Base-by-base conservation (phyloP, 2,888 invertebrate species). In the Chymomyza amoena region DNA sequence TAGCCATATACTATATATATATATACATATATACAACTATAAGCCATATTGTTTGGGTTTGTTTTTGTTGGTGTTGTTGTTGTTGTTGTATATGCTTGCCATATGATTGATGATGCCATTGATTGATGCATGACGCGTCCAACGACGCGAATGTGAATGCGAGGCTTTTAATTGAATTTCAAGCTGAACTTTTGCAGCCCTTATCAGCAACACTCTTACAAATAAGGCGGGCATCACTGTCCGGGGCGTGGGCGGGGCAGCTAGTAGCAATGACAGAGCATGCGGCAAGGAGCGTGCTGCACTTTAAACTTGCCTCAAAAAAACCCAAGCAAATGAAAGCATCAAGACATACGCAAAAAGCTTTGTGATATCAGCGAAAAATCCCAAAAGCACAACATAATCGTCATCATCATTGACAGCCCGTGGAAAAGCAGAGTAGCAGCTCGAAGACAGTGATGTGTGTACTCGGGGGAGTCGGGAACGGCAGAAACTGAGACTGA, bases 91-190 rank as follows among this genome's bases (percentile, higher is more conserved):
- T 54, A 66, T 75, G 73, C 54, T 72, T 72, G 81, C 73, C 68
- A 79, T 83, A 82, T 83, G 83, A 83, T 83, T 83, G 82, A 83
- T 83, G 82, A 84, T 83, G 80, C 87, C 79, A 83, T 83, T 83
- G 82, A 83, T 83, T 83, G 82, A 83, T 83, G 82, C 82, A 83
- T 83, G 82, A 83, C 82, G 79, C 82, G 81, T 63, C 81, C 80
- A 20, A 54, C 54, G 54, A 54, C 54, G 54, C 18, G 54, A 16
- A n/a, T 7, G 54, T n/a, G 54, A 54, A 18, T 57, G 57, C 25
- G 57, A 57, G 20, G 25, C 78, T 79, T 84, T 85, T 87, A 87
- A 87, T 83, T 87, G 88, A 84, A 87, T 84, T 87, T 83, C 80
- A 73, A 77, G 56, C 66, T 68, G 69, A 81, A 87, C 72, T 74